Conservation (phyloP, 2,113 vertebrate genomes). For the Urocitellus parryii region DNA sequence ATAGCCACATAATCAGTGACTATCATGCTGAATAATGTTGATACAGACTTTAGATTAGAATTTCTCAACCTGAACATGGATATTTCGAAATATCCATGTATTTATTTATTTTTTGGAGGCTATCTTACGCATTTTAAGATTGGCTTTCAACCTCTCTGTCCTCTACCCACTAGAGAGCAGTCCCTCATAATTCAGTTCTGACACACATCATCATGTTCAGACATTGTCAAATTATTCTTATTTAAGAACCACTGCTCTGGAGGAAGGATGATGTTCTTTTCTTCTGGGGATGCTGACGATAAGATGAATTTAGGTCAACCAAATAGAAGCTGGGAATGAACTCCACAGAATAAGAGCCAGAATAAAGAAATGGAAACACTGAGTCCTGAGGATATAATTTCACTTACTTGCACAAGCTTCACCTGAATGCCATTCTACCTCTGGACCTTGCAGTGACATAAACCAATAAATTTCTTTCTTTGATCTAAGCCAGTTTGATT, state of each 20-base stretch:
- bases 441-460: not conserved
- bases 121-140: not conserved
- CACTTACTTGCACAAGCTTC: not conserved
- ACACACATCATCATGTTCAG: not conserved
- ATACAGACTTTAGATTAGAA: not conserved
- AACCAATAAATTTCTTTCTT: not conserved
- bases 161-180: not conserved
- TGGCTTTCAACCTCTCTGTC: not conserved
- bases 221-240: not conserved
- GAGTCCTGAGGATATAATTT: not conserved
- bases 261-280: not conserved
- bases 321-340: not conserved
- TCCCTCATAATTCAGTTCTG: accelerated
- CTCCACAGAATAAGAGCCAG: not conserved
- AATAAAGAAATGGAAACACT: not conserved
- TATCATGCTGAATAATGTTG: not conserved
- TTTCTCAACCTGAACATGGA: not conserved
- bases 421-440: not conserved
- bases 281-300: not conserved
- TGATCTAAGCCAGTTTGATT: not conserved
- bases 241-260: not conserved
- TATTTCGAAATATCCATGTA: not conserved
- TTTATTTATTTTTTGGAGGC: not conserved
- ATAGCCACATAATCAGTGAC: not conserved
- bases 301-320: not conserved